These are phyloP conservation scores for Taenioides sp. DNA, from an alignment of 2,797 vertebrate genomes.

Conservation along the genomic window DNA sequence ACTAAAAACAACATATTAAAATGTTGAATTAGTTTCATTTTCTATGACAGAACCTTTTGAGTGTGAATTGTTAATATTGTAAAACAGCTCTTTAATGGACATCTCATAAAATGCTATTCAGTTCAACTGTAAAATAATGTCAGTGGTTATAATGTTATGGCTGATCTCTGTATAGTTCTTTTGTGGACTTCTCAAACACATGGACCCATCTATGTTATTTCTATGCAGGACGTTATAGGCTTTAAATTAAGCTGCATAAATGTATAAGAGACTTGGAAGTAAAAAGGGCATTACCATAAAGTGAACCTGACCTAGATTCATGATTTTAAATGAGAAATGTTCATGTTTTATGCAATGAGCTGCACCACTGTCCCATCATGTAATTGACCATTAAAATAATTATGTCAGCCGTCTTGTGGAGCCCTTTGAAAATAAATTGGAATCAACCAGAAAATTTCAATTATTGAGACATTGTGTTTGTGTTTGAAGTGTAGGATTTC, in stretches of 20 bases:
- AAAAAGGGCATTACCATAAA: slow-evolving; percentile 10
- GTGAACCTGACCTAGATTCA: slow-evolving; percentile 6
- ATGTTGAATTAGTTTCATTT: no score
- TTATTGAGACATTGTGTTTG: neutral
- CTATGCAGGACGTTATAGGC: neutral
- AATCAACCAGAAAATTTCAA: neutral
- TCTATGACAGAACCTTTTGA: no score
- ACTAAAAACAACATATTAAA: no score
- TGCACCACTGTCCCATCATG: neutral
- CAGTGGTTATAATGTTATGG: neutral
- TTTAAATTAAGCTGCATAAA: slow-evolving; percentile 8
- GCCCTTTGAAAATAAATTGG: slow-evolving; percentile 6
- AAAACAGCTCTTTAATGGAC: neutral
- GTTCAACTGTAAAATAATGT: neutral
- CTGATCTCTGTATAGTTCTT: neutral
- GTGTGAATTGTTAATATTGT: no score
- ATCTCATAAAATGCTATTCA: neutral
- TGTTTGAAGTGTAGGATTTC: neutral
- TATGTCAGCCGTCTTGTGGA: slow-evolving; percentile 1
- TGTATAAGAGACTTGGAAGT: neutral
- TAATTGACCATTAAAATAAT: slow-evolving; percentile 14
- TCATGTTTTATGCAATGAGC: slow-evolving; percentile 4
- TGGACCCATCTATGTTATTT: neutral
- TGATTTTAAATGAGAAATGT: slow-evolving; percentile 6
- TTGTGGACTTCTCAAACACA: neutral